phyloP scores from a whole-genome alignment of 2,888 invertebrate genomes.

The Rhamphomyia laevipes region DNA sequence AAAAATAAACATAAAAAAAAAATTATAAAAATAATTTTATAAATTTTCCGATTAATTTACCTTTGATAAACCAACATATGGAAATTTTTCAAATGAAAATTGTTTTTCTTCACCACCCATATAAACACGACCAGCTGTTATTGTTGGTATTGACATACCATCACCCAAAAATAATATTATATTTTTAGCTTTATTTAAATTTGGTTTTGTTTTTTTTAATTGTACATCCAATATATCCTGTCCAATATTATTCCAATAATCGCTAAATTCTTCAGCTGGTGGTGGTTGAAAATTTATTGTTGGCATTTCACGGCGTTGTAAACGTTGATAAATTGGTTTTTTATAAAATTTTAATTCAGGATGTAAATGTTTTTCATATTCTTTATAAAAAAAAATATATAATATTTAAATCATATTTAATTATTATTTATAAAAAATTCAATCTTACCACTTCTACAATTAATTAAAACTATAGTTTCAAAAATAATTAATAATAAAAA shows the following conservation, averaged over 20 bases:
- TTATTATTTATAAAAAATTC: not conserved
- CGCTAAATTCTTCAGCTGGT: slow-evolving; percentile 25
- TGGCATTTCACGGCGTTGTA: slow-evolving; percentile 30
- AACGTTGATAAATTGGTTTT: slow-evolving; percentile 3
- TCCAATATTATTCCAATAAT: slow-evolving; percentile 41
- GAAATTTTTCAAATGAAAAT: slow-evolving; percentile 65
- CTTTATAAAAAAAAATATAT: not conserved
- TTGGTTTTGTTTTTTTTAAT: slow-evolving; percentile 25
- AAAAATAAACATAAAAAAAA: not conserved
- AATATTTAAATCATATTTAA: too few species aligned
- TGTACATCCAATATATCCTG: slow-evolving; percentile 35
- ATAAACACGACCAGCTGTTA: slow-evolving; percentile 67
- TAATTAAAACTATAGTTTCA: too few species aligned
- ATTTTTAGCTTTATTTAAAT: slow-evolving; percentile 42
- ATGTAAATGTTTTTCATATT: slow-evolving; percentile 29
- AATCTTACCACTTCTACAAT: too few species aligned
- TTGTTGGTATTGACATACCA: slow-evolving; percentile 76
- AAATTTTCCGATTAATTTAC: slow-evolving; percentile 37
- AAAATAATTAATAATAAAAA: too few species aligned
- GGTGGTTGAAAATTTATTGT: slow-evolving; percentile 24
- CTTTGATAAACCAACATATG: slow-evolving; percentile 63
- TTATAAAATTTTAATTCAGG: slow-evolving; percentile 20
- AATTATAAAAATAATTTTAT: not conserved
- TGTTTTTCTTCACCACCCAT: slow-evolving; percentile 65
- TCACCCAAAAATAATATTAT: slow-evolving; percentile 66